Base-by-base conservation (phyloP, 2,888 invertebrate genomes). In the Helleia helle region DNA sequence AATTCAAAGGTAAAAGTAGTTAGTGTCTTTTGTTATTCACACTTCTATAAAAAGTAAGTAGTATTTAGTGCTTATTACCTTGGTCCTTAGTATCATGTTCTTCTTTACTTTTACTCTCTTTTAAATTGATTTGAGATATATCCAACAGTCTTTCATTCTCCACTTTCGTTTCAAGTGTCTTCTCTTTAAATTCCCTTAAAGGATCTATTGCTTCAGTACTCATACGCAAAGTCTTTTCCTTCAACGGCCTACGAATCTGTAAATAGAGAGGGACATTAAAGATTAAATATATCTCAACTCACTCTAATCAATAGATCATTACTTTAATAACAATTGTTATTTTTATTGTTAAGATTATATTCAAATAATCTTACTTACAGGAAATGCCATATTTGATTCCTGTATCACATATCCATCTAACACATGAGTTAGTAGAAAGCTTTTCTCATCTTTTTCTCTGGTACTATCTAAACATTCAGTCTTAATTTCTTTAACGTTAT, bases 371-470 rank as follows among this genome's bases (percentile, higher is more conserved):
- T 41, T 54, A 74, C 81, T 74, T 60, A 84, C 83, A 27, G 80
- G 71, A 49, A 84, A 84, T 5, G 84, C 80, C 1, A 74, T 59
- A 50, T 77, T 83, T 0, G 84, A 83, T 47, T 84, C 84, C 47
- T 84, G 84, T 43, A 84, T 83, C 1, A 84, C 79, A 42, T 71
- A 75, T 14, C 83, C 83, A 38, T 83, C 83, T 5, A 84, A 51
- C 1, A 84, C 83, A 37, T 84, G 84, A 0, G 83, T 84, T 1
- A 83, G 51, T 45, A 65, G 55, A 43, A 54, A 69, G 41, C 62
- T 62, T 49, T 51, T 62, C 38, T 51, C 59, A 38, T 59, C 50
- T 34, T 52, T 52, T 11, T 53, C 41, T 40, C 52, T 53, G 4
- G 46, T 47, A 18, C 53, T 51, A 41, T 50, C 40, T 43, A 34